phyloP scores from a whole-genome alignment of 2,797 vertebrate species.

The Microctenopoma stevenorrisi region DNA sequence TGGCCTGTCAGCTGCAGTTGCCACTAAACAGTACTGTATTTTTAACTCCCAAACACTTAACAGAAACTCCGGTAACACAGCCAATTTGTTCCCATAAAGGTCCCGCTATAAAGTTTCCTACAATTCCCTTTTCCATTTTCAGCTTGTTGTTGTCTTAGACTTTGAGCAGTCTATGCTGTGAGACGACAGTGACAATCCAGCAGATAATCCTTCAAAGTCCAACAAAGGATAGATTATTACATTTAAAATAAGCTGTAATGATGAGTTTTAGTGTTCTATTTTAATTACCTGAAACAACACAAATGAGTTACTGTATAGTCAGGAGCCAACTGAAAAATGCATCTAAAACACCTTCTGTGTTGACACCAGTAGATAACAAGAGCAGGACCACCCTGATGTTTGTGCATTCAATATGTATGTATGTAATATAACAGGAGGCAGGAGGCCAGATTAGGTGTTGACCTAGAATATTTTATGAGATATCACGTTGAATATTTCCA shows the following conservation, averaged over 20 bases:
- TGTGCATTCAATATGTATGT: too few species aligned
- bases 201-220: background rate
- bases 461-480: slow-evolving; percentile 20
- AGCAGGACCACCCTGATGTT: too few species aligned
- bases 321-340: too few species aligned
- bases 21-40: slow-evolving; percentile 56
- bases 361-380: too few species aligned
- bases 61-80: slow-evolving; percentile 56
- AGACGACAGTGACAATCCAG: slow-evolving; percentile 39
- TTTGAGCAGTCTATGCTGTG: slow-evolving; percentile 21
- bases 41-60: slow-evolving; percentile 61
- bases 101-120: slow-evolving; percentile 56
- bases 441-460: slow-evolving; percentile 20
- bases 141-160: slow-evolving; percentile 47
- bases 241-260: too few species aligned
- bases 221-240: background rate
- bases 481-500: slow-evolving; percentile 4
- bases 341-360: too few species aligned
- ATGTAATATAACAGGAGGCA: background rate
- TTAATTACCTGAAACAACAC: too few species aligned
- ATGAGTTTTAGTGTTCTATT: too few species aligned
- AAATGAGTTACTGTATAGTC: too few species aligned
- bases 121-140: slow-evolving; percentile 60
- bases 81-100: slow-evolving; percentile 58
- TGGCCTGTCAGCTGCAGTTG: slow-evolving; percentile 55